These are phyloP conservation scores for Crotalus viridis DNA, from an alignment of 2,113 vertebrate genomes.

Conservation along the genomic window DNA sequence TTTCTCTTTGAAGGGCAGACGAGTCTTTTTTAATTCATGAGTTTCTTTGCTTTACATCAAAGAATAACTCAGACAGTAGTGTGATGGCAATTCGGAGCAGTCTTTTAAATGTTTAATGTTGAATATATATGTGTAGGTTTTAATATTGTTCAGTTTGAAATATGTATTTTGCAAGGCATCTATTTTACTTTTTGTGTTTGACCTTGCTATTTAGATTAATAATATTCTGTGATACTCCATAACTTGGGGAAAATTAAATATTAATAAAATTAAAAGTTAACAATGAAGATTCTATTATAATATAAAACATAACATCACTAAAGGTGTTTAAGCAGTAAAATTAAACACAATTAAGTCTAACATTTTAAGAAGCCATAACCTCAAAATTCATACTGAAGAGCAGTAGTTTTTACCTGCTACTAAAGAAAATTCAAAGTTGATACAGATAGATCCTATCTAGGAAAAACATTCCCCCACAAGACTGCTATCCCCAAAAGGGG, in stretches of 20 bases:
- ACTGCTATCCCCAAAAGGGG: neutral
- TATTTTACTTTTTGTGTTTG: conserved; percentile 24
- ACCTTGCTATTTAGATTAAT: conserved; percentile 5
- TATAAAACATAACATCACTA: neutral
- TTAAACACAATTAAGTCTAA: neutral
- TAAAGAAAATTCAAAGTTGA: neutral
- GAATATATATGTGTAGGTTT: conserved; percentile 49
- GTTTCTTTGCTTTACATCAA: conserved; percentile 83
- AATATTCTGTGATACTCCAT: neutral
- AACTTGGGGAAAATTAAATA: neutral
- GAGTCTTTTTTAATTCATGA: conserved; percentile 74
- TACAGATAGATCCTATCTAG: neutral
- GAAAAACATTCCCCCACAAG: neutral
- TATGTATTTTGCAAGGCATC: conserved; percentile 41
- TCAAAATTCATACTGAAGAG: neutral
- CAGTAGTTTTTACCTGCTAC: neutral
- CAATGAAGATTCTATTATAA: neutral
- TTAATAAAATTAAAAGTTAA: neutral
- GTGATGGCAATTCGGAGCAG: conserved; percentile 60
- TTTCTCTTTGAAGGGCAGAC: conserved; percentile 81
- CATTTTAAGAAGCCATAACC: neutral
- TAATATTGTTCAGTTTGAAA: conserved; percentile 29
- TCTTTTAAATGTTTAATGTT: conserved; percentile 57
- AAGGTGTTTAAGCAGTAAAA: neutral
- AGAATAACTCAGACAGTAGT: conserved; percentile 74